phyloP scores from a whole-genome alignment of 2,888 invertebrate genomes.

The Keiferia lycopersicella region DNA sequence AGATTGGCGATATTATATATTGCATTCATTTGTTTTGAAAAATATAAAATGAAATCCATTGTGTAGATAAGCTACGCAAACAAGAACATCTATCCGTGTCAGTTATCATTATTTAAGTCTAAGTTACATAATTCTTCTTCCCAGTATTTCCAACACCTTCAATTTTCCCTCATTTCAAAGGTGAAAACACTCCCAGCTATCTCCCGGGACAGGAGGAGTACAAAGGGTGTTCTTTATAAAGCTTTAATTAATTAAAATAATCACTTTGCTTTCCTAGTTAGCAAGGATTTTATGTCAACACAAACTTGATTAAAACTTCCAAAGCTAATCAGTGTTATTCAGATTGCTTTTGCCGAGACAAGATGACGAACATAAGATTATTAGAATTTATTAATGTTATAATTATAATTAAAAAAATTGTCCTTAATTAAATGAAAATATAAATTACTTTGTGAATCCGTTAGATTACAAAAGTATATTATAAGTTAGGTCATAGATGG shows the following conservation, averaged over 20 bases:
- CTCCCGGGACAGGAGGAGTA: conserved; percentile 49
- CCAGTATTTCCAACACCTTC: conserved; percentile 36
- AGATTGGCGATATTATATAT: no score
- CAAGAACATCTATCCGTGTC: neutral
- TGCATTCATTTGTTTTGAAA: no score
- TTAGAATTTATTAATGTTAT: no score
- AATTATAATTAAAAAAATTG: no score
- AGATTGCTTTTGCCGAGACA: conserved; percentile 24
- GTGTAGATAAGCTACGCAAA: neutral
- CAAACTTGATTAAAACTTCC: conserved; percentile 16
- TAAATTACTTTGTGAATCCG: no score
- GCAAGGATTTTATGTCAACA: conserved; percentile 29
- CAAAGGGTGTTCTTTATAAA: conserved; percentile 42
- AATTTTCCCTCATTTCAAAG: conserved; percentile 59
- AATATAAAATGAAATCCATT: neutral
- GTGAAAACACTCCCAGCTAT: conserved; percentile 57
- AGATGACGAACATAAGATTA: neutral
- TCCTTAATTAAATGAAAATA: no score
- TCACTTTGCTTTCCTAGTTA: conserved; percentile 31
- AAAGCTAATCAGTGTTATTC: conserved; percentile 15
- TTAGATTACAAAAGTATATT: no score
- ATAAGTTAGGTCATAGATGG: no score
- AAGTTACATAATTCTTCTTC: neutral
- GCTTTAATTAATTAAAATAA: conserved; percentile 41
- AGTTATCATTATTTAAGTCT: neutral